A percentile compares a stretch with the other conserved stretches of the same genome.
phyloP scores from a whole-genome alignment of 2,888 invertebrate genomes.

The Ormyrus thymus region DNA sequence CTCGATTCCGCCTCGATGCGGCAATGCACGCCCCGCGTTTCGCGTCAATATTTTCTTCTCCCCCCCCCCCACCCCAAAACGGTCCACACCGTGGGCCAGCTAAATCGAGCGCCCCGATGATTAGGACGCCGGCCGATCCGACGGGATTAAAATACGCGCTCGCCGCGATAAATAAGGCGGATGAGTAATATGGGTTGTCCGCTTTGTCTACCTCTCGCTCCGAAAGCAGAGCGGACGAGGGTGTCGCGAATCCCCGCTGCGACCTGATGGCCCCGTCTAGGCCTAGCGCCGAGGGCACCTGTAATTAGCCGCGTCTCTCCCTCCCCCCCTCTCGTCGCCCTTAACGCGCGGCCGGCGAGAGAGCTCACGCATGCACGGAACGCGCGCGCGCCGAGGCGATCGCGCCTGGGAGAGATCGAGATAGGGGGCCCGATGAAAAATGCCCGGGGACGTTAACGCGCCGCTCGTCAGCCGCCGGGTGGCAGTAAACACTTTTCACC shows the following conservation, averaged over 20 bases:
- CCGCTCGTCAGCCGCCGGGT: not conserved
- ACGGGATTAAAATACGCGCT: not conserved
- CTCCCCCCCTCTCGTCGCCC: not conserved
- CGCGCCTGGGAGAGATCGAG: not conserved
- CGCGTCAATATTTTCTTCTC: no score
- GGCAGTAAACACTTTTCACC: slow-evolving; percentile 30
- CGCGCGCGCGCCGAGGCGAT: no score
- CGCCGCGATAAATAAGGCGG: slow-evolving; percentile 57
- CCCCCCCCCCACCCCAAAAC: no score
- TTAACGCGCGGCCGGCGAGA: not conserved
- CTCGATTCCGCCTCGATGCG: no score
- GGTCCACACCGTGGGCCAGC: no score
- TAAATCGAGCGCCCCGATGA: slow-evolving; percentile 61
- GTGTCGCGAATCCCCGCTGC: slow-evolving; percentile 73
- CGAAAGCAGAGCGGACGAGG: slow-evolving; percentile 55
- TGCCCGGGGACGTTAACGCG: slow-evolving; percentile 31
- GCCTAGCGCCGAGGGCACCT: slow-evolving; percentile 64
- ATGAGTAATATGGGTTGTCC: slow-evolving; percentile 72
- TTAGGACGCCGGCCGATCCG: slow-evolving; percentile 54
- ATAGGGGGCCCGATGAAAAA: slow-evolving; percentile 29
- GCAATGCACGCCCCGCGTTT: no score
- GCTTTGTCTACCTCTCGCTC: slow-evolving; percentile 58
- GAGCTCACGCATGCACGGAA: no score
- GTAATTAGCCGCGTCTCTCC: slow-evolving; percentile 66
- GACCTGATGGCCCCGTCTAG: slow-evolving; percentile 67